phyloP scores from a whole-genome alignment of 2,888 invertebrate species.

The Chironomus riparius region DNA sequence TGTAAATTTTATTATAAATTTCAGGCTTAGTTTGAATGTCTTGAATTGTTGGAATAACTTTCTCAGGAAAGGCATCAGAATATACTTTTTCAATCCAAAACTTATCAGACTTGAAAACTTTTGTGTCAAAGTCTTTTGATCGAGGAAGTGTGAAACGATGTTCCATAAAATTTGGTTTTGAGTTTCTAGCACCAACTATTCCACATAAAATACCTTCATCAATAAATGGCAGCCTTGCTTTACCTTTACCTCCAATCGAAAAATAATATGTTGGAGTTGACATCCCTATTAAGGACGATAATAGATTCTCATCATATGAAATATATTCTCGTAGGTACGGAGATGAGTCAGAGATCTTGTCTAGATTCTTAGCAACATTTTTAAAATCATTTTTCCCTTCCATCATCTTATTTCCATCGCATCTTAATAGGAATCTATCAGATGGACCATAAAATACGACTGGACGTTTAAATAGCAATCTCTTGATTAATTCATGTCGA shows the following conservation, averaged over 20 bases:
- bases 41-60: background rate
- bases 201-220: background rate
- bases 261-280: conserved; percentile 10
- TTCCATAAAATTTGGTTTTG: background rate
- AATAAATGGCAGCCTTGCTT: background rate
- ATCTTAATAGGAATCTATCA: background rate
- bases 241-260: background rate
- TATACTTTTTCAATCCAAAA: conserved; percentile 7
- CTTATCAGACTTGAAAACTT: background rate
- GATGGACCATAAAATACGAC: background rate
- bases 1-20: background rate
- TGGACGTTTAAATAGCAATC: background rate
- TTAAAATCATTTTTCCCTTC: background rate
- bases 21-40: background rate
- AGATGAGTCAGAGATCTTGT: background rate
- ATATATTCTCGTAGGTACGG: background rate
- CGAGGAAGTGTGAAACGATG: background rate
- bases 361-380: background rate
- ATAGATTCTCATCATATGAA: conserved; percentile 10
- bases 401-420: background rate
- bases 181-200: background rate
- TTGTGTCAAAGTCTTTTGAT: background rate
- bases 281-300: background rate
- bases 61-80: conserved; percentile 11
- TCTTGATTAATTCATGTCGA: background rate